Conservation (phyloP, 2,113 vertebrate genomes). For the Hemiscyllium ocellatum region DNA sequence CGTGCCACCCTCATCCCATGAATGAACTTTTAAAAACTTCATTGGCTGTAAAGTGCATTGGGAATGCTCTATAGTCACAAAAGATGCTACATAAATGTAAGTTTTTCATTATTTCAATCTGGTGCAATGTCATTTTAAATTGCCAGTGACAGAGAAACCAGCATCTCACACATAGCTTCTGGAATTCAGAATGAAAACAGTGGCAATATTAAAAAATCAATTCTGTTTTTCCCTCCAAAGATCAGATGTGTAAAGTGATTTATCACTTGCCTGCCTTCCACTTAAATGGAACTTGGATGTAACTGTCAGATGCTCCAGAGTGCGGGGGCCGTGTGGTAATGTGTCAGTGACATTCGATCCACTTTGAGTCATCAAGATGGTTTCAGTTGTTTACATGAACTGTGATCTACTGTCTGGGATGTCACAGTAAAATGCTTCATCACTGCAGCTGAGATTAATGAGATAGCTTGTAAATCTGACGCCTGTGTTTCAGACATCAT, state of each 20-base stretch:
- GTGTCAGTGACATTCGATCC: conserved; percentile 9
- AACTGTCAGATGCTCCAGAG: not conserved
- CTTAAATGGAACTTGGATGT: not conserved
- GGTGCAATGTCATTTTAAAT: not conserved
- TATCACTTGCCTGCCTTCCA: not conserved
- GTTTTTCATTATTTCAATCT: not conserved
- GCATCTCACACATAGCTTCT: not conserved
- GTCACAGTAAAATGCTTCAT: not conserved
- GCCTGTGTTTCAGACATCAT: not conserved
- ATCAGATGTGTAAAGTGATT: not conserved
- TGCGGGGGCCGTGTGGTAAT: not conserved
- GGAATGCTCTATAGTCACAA: not conserved
- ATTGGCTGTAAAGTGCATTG: not conserved
- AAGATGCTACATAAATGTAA: not conserved
- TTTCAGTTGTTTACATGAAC: not conserved
- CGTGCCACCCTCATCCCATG: too few species aligned
- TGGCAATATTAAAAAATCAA: not conserved
- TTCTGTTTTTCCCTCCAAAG: not conserved
- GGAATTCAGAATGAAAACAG: not conserved
- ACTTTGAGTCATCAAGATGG: not conserved
- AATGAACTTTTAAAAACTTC: not conserved
- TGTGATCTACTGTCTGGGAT: not conserved
- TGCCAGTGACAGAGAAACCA: not conserved
- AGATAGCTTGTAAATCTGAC: not conserved
- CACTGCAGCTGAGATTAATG: conserved; percentile 4